Evolutionary conservation across 2,797 vertebrate genomes (phyloP).

Genomic region (Pantherophis alleghaniensis): DNA sequence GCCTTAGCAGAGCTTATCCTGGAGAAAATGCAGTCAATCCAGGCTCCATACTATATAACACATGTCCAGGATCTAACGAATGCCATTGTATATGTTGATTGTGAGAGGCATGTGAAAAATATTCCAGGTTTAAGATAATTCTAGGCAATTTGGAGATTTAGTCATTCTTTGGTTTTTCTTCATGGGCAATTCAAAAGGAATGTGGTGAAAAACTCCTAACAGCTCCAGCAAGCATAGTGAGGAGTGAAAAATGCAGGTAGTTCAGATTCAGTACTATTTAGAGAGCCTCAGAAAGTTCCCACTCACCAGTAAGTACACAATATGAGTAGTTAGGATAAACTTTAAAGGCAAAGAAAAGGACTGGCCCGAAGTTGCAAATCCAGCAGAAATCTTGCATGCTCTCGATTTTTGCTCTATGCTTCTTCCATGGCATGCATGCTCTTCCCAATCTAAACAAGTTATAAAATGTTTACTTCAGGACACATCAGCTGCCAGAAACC

Average conservation of each 20-base stretch:
- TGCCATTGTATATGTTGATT: neutral
- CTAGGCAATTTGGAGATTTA: neutral
- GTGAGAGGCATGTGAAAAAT: neutral
- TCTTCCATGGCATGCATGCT: neutral
- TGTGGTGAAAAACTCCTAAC: neutral
- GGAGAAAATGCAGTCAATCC: neutral
- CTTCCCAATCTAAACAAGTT: neutral
- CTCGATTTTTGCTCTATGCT: neutral
- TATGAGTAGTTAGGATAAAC: neutral
- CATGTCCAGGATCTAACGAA: no score
- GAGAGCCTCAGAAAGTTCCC: no score
- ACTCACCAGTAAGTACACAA: neutral
- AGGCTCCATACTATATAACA: neutral
- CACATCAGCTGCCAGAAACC: conserved; percentile 43
- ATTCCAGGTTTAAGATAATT: neutral
- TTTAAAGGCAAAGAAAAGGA: neutral
- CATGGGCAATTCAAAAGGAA: neutral
- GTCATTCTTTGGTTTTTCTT: neutral
- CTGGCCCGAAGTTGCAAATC: neutral
- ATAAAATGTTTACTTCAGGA: conserved; percentile 24
- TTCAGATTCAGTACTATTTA: neutral
- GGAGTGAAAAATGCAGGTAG: neutral
- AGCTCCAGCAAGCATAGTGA: neutral
- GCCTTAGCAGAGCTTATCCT: neutral
- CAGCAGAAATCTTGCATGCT: neutral